These are phyloP conservation scores for Montifringilla adamsi DNA, from an alignment of 2,113 vertebrate species.

Conservation along the genomic window DNA sequence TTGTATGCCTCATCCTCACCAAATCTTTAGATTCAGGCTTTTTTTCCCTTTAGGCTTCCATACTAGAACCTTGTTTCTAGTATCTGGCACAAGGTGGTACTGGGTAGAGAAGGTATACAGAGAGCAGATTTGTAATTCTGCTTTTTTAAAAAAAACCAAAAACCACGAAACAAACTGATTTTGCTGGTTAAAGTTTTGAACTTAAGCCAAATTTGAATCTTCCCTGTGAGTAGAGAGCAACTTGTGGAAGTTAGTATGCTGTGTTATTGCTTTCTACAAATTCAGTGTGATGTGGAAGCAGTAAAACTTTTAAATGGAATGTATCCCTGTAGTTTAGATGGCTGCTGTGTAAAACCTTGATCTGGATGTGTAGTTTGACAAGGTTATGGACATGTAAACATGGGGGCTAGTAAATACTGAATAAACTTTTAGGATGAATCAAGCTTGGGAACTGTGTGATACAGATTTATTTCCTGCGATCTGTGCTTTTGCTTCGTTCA, in stretches of 20 bases:
- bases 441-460: neutral
- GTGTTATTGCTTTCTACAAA: fast-evolving
- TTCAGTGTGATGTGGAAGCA: neutral
- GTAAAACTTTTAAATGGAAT: neutral
- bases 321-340: neutral
- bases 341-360: neutral
- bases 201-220: neutral
- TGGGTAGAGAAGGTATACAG: neutral
- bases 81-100: neutral
- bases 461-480: neutral
- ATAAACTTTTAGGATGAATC: neutral
- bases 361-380: fast-evolving
- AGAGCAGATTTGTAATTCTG: neutral
- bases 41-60: neutral
- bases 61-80: neutral
- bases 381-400: neutral
- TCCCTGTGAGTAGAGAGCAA: neutral
- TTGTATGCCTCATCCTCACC: neutral
- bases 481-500: neutral
- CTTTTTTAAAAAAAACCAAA: neutral
- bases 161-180: neutral
- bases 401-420: neutral
- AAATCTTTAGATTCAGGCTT: neutral
- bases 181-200: neutral
- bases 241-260: neutral